Percentiles rank a stretch among this genome's conserved stretches.
Conservation (phyloP, 2,888 invertebrate species). For the Limenitis camilla region DNA sequence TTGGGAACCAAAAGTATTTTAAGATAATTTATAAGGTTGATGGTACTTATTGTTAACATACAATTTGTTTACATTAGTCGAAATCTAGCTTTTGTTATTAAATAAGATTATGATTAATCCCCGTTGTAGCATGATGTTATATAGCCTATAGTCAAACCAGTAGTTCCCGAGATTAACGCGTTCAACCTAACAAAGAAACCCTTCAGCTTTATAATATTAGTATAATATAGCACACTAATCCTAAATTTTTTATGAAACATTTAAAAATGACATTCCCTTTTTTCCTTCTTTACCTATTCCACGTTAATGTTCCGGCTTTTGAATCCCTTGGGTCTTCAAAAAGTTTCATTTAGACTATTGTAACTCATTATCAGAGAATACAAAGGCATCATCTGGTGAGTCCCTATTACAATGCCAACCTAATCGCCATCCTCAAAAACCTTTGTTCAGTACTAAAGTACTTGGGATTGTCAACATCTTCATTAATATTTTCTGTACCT, state of each 20-base stretch:
- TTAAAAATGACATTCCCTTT: constrained; percentile 2
- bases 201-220: neutral
- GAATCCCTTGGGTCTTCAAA: constrained; percentile 28
- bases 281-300: neutral
- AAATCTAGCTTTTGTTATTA: no score
- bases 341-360: constrained; percentile 45
- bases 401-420: constrained; percentile 33
- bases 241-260: neutral
- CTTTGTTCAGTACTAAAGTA: constrained; percentile 51
- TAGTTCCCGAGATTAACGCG: no score
- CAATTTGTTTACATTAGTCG: no score
- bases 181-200: no score
- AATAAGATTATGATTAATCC: no score
- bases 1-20: constrained; percentile 9
- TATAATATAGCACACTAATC: neutral
- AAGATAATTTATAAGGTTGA: neutral
- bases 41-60: neutral
- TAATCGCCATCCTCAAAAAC: constrained; percentile 38
- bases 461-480: constrained; percentile 57
- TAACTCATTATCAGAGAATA: constrained; percentile 47
- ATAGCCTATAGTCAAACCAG: no score
- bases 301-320: constrained; percentile 8
- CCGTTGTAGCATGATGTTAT: no score
- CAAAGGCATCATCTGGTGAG: constrained; percentile 53
- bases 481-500: constrained; percentile 52